Evolutionary conservation across 64 coral and sea anemone genomes (phyloP), one percentile per base, ranked within the genome.

Genomic region (Montipora efflorescens): DNA sequence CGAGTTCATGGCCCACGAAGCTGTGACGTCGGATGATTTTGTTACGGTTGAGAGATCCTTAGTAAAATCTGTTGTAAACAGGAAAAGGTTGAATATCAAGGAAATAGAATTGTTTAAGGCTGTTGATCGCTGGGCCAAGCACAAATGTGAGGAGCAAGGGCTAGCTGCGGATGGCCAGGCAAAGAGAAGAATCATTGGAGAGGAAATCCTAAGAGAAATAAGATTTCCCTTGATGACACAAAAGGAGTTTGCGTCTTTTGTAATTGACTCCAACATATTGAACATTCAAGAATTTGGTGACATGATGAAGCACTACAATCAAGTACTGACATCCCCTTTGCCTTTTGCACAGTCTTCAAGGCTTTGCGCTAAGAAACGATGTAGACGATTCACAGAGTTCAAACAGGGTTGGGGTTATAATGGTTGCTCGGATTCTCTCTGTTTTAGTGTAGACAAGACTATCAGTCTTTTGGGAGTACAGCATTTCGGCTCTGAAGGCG

Each of bases 41-140:
- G 36, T 84, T 43, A 47, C 61, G 14, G 13, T 68, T 47, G 81
- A 84, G 81, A 12, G 81, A 84, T 84, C 59, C 9, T 4, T 84
- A 13, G 61, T 84, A 3, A 59, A 84, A 36, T 68, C 59, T 68
- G 59, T 84, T 68, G 81, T 84, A 12, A 84, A 68, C 25, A 67
- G 81, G 47, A 59, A 84, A 47, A 20, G 8, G 11, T 47, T 84
- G 59, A 84, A 6, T 14, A 13, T 84, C 4, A 67, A 19, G 14
- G 81, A 84, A 84, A 25, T 84, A 14, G 61, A 68, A 68, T 18
- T 84, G 81, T 84, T 69, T 7, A 84, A 84, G 18, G 81, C 81
- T 19, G 59, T 84, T 2, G 81, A 84, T 84, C 61, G 81, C 62
- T 84, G 81, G 81, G 81, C 79, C 7, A 62, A n/a, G 13, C 59